Percentiles rank a stretch among this genome's conserved stretches.
Evolutionary conservation across 2,797 vertebrate species (phyloP).

Genomic region (Onychomys leucogaster): DNA sequence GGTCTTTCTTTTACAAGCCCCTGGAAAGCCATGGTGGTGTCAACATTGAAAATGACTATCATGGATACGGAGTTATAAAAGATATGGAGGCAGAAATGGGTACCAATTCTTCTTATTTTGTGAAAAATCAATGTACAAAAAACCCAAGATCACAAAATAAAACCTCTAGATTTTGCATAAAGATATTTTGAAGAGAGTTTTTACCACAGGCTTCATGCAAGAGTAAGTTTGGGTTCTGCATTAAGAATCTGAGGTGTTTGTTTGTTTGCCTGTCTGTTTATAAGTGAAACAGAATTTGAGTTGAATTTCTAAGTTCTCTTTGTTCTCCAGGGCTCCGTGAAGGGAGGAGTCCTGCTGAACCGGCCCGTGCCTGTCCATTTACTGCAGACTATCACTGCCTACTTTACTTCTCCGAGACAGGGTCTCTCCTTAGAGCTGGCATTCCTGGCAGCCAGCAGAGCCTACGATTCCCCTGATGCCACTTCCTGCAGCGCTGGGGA

Average conservation of each 20-base stretch:
- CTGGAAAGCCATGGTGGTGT: not conserved
- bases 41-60: slow-evolving; percentile 40
- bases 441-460: not conserved
- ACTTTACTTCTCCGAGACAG: not conserved
- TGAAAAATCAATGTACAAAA: not conserved
- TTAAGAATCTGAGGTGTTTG: not conserved
- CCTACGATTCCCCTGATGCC: no score
- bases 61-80: not conserved
- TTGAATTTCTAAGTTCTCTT: not conserved
- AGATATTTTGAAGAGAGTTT: slow-evolving; percentile 14
- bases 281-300: not conserved
- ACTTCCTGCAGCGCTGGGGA: not conserved
- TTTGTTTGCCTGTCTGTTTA: not conserved
- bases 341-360: not conserved
- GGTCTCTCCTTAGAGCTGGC: not conserved
- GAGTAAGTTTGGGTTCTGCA: not conserved
- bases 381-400: not conserved
- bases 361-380: not conserved
- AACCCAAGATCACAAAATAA: not conserved
- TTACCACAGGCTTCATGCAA: not conserved
- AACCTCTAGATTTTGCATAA: slow-evolving; percentile 1
- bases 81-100: not conserved
- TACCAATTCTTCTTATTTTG: not conserved
- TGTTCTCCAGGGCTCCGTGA: not conserved
- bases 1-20: not conserved